Base-by-base conservation (phyloP, 2,797 vertebrate species). In the Luscinia luscinia region DNA sequence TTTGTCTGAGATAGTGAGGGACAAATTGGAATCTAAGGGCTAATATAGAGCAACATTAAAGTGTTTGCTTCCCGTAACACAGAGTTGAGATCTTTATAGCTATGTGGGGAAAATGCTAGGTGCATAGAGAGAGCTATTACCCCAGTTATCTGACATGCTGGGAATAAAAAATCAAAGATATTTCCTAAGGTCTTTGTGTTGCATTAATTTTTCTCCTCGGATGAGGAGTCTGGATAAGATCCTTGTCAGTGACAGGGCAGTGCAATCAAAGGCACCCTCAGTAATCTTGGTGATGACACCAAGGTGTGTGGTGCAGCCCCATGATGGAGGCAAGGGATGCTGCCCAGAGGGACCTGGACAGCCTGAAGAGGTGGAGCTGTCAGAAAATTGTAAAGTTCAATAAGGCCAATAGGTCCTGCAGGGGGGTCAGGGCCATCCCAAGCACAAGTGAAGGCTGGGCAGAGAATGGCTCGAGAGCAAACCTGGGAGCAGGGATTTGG, bases 1-100 rank as follows among this genome's bases (percentile, higher is more conserved):
- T 92, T 93, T 84, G 24, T 79, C 62, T 94, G 30, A 80, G 63
- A 90, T 41, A 77, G 62, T 9, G n/a, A 96, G 48, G 54, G 78
- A 34, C 62, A 80, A 96, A 87, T 70, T 69, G 72, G 43, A 96
- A 90, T 67, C 28, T 23, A 63, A 94, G 62, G 54, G 52, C 70
- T 93, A 94, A 88, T 92, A 91, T 9, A 43, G 22, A 36, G 66
- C 81, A 77, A 9, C 7, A 63, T 83, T 87, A 91, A 94, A 62
- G 40, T 84, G 45, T 46, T 91, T 93, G 26, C 74, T 88, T 94
- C 86, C n/a, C 75, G 12, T 63, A 83, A 30, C 34, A 83, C 62
- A 48, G 48, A 95, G 63, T 2, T 43, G 54, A 94, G 51, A 63
- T 48, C 18, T 89, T 96, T 89, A 77, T 7, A 84, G 54, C 28